phyloP scores from a whole-genome alignment of 2,888 invertebrate genomes.

The Polydesmus complanatus region DNA sequence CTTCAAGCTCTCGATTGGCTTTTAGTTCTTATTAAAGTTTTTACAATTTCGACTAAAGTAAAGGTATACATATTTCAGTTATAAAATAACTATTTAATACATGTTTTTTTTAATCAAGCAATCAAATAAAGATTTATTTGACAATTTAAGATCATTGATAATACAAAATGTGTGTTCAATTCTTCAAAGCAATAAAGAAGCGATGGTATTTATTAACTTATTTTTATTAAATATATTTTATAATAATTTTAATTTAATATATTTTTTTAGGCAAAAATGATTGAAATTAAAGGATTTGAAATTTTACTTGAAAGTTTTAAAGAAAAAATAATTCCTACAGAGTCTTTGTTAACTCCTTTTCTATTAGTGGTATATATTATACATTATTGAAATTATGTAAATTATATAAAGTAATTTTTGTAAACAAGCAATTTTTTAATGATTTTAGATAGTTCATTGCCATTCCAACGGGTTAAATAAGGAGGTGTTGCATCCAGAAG shows the following conservation, averaged over 20 bases:
- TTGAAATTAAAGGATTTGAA: slow-evolving; percentile 30
- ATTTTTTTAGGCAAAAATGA: slow-evolving; percentile 28
- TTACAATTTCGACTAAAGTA: neutral
- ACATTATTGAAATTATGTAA: too few species aligned
- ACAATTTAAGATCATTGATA: neutral
- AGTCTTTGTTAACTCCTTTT: slow-evolving; percentile 35
- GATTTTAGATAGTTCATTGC: neutral
- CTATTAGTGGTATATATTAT: slow-evolving; percentile 33
- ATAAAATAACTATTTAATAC: too few species aligned
- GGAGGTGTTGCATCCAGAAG: slow-evolving; percentile 32
- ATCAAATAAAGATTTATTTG: neutral
- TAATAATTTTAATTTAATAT: slow-evolving; percentile 21
- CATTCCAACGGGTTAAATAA: neutral
- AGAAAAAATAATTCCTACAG: slow-evolving; percentile 36
- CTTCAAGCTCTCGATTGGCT: neutral
- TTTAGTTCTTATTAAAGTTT: neutral
- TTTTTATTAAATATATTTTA: slow-evolving; percentile 25
- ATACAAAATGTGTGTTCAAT: neutral
- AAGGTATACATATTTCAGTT: too few species aligned
- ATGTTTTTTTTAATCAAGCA: neutral
- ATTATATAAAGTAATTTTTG: neutral
- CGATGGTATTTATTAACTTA: neutral
- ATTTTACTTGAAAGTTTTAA: slow-evolving; percentile 33
- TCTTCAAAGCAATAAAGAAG: slow-evolving; percentile 5
- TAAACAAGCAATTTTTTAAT: neutral